These are phyloP conservation scores for Chromoteleia sp. DNA, from an alignment of 2,888 invertebrate species.

Conservation along the genomic window DNA sequence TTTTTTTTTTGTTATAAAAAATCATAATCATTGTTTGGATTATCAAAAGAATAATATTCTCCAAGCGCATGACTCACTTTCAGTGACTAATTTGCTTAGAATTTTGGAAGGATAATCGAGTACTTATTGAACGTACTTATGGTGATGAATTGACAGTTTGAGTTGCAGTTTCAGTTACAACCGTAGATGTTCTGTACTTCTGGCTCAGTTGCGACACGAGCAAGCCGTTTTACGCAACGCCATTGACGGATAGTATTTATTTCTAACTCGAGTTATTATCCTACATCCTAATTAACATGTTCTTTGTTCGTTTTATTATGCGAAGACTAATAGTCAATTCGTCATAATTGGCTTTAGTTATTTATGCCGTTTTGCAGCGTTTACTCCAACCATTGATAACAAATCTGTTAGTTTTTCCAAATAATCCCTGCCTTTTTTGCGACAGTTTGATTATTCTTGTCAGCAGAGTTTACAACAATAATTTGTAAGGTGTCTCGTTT, in stretches of 20 bases:
- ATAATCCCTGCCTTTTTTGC: too few relatives aligned
- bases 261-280: conserved; percentile 61
- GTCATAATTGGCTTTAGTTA: conserved; percentile 39
- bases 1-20: too few relatives aligned
- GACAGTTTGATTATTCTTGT: conserved; percentile 5
- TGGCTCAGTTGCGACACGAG: conserved; percentile 44
- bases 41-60: too few relatives aligned
- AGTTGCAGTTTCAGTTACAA: conserved; percentile 1
- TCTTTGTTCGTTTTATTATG: conserved; percentile 60
- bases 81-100: background rate
- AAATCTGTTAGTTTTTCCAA: background rate
- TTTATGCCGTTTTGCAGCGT: conserved; percentile 34
- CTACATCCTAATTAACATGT: conserved; percentile 61
- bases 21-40: too few relatives aligned
- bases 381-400: conserved; percentile 20
- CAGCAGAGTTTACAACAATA: background rate
- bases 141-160: conserved; percentile 42
- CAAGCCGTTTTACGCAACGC: conserved; percentile 51
- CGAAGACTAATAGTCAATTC: conserved; percentile 58
- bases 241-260: conserved; percentile 49
- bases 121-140: background rate
- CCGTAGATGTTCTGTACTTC: conserved; percentile 27
- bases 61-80: too few relatives aligned
- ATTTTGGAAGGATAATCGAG: background rate
- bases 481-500: too few relatives aligned